Percentiles rank a stretch among this genome's conserved stretches.
These are phyloP conservation scores for Conomelus anceps DNA, from an alignment of 2,888 invertebrate genomes.

Conservation along the genomic window DNA sequence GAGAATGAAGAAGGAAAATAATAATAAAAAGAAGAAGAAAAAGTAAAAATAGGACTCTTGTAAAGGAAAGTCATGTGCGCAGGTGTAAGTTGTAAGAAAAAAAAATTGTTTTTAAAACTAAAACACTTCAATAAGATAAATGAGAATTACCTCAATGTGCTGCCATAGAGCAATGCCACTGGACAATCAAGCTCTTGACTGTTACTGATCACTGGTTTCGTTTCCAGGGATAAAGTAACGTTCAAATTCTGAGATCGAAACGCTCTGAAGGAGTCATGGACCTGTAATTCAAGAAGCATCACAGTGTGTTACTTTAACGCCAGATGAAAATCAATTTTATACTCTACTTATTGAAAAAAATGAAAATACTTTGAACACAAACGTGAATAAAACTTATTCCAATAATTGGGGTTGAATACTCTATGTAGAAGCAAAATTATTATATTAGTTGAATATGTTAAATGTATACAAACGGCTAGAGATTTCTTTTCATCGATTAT, in stretches of 20 bases:
- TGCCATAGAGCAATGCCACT: conserved; percentile 79
- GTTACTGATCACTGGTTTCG: conserved; percentile 51
- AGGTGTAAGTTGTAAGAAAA: too few relatives aligned
- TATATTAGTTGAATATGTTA: too few relatives aligned
- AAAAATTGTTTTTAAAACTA: too few relatives aligned
- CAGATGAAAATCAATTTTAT: conserved; percentile 10
- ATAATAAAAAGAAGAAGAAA: too few relatives aligned
- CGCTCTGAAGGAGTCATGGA: conserved; percentile 91
- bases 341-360: background rate
- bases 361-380: background rate
- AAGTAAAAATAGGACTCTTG: too few relatives aligned
- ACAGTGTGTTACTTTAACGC: background rate
- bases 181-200: conserved; percentile 50
- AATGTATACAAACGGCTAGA: too few relatives aligned
- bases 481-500: too few relatives aligned
- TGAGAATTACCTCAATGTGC: conserved; percentile 78
- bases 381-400: background rate
- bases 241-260: conserved; percentile 85
- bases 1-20: too few relatives aligned
- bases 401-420: too few relatives aligned
- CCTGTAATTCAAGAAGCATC: conserved; percentile 47
- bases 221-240: conserved; percentile 70
- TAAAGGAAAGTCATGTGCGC: too few relatives aligned
- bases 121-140: too few relatives aligned
- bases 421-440: too few relatives aligned